Percentiles rank a stretch among this genome's conserved stretches.
Conservation (phyloP, 2,113 vertebrate genomes). For the Otolemur garnettii region DNA sequence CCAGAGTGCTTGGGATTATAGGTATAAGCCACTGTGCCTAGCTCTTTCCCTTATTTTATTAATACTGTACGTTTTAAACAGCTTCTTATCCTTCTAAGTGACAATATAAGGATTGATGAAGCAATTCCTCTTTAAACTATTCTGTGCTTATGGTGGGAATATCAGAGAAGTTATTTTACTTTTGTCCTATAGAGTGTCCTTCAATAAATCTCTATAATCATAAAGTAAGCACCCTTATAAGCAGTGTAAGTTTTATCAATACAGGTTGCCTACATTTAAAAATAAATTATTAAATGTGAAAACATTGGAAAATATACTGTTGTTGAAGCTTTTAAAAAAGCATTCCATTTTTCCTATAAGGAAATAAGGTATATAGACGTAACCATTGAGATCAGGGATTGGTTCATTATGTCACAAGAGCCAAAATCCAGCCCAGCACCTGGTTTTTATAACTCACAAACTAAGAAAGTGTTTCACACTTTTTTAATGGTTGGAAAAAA, state of each 20-base stretch:
- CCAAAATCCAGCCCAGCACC: neutral
- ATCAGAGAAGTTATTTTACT: slow-evolving; percentile 24
- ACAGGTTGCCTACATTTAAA: slow-evolving; percentile 26
- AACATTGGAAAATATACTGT: slow-evolving; percentile 6
- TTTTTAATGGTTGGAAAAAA: slow-evolving; percentile 26
- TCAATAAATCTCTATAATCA: slow-evolving; percentile 31
- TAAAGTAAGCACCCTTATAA: slow-evolving; percentile 12
- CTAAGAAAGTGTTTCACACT: neutral
- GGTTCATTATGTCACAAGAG: neutral
- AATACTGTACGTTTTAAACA: neutral
- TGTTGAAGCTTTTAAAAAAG: neutral
- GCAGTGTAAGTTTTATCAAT: neutral
- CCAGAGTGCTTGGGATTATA: too few species aligned
- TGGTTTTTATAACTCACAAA: neutral
- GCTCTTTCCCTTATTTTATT: neutral
- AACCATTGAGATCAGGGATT: neutral
- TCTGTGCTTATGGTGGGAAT: neutral
- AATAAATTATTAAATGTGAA: neutral
- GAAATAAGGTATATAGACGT: neutral
- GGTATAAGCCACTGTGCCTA: too few species aligned
- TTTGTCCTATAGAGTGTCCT: neutral
- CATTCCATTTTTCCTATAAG: neutral
- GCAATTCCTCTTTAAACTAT: neutral
- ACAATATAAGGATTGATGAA: neutral
- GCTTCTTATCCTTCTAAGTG: neutral